Conservation (phyloP, 2,113 vertebrate genomes). For the Puma concolor region DNA sequence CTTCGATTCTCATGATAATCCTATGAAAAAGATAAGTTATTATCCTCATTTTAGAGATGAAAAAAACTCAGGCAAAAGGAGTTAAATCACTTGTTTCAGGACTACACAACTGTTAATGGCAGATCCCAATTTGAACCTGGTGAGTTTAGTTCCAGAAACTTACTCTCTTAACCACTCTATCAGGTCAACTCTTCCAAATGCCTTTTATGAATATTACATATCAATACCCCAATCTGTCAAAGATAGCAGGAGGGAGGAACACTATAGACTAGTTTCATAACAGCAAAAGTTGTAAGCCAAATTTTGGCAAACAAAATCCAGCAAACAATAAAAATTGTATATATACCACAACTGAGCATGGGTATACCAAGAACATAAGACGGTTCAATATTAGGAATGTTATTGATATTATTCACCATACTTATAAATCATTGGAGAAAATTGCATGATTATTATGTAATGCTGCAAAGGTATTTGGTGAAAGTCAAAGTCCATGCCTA, state of each 20-base stretch:
- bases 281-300: not conserved
- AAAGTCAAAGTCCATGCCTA: not conserved
- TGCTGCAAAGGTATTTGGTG: not conserved
- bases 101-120: not conserved
- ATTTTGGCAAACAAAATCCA: slow-evolving; percentile 17
- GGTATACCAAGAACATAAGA: not conserved
- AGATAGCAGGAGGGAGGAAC: not conserved
- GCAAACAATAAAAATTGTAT: not conserved
- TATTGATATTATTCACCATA: not conserved
- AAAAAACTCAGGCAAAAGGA: not conserved
- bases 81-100: not conserved
- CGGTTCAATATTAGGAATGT: not conserved
- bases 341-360: not conserved
- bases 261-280: not conserved
- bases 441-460: not conserved
- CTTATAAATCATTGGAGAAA: not conserved
- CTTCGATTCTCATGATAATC: not conserved
- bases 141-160: slow-evolving; percentile 14
- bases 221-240: not conserved
- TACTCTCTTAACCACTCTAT: not conserved
- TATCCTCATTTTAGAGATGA: not conserved
- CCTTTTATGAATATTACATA: not conserved
- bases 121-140: not conserved
- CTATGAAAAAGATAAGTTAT: not conserved
- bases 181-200: not conserved